Base-by-base conservation (phyloP, 2,797 vertebrate species). In the Gobionotothen gibberifrons region DNA sequence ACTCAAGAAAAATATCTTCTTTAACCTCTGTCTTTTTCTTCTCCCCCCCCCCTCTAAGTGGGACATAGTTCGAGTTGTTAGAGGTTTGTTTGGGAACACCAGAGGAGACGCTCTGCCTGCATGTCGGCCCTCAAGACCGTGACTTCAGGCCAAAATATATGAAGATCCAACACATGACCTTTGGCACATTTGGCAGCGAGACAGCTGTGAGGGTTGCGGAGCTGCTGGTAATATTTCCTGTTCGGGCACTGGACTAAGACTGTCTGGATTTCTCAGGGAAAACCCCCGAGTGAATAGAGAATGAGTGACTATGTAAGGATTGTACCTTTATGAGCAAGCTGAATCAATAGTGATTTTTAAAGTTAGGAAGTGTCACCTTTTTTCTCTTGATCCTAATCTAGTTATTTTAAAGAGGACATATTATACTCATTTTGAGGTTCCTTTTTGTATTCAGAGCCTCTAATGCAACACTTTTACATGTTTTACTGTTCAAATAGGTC, bases 71-170 rank as follows among this genome's bases (percentile, higher is more conserved):
- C 46, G 22, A 32, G 32, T 40, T 63, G 58, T 51, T 44, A 9
- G 65, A 66, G 56, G 69, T 89, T 84, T 89, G 77, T 89, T 89
- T 86, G 76, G 75, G 83, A 87, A 89, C 81, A 85, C 64, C 64
- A 61, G 57, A 74, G 55, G 64, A 54, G 63, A 78, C 79, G 72
- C 68, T 42, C 67, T 57, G 73, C 75, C 47, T 44, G 69, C 53
- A 5, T 22, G 62, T 53, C 40, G 22, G 49, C 22, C 2, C 17
- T 57, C 47, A 54, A 60, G 55, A 76, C 1, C 1, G n/a, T 19
- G 62, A 67, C 42, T 65, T 63, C 60, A 79, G 75, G 83, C 72
- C 76, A 72, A 76, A 52, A 60, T 80, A 81, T 82, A 76, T 56
- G 58, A 7, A 56, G n/a, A 65, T 39, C 56, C 3, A 67, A 58